phyloP scores from a whole-genome alignment of 1,140 invertebrate genomes.

The Pseudomyrmex flavicornis region DNA sequence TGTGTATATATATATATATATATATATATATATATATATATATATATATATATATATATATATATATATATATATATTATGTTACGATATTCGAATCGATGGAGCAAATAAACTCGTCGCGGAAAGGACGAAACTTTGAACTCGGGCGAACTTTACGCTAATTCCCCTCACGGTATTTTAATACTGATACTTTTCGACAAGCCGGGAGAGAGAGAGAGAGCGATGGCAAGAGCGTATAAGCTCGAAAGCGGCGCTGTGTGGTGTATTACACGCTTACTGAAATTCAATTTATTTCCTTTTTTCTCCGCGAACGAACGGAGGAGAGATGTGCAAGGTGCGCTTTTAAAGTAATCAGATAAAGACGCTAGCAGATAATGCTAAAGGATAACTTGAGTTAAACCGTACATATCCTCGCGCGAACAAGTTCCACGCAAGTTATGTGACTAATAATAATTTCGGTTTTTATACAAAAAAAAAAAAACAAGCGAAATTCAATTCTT shows the following conservation, averaged over 20 bases:
- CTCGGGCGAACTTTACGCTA: constrained; percentile 46
- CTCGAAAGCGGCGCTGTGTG: not conserved
- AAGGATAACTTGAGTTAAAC: constrained; percentile 31
- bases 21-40: too few species aligned
- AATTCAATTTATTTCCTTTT: constrained; percentile 55
- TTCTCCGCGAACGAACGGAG: not conserved
- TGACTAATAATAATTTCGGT: too few species aligned
- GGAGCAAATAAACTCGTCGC: constrained; percentile 51
- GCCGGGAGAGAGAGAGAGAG: not conserved
- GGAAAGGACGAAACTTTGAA: constrained; percentile 42
- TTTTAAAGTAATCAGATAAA: constrained; percentile 58
- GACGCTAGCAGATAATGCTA: constrained; percentile 34
- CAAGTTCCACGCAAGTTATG: not conserved
- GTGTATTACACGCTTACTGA: constrained; percentile 29
- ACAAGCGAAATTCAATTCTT: constrained; percentile 1
- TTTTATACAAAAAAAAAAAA: not conserved
- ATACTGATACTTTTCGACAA: constrained; percentile 54
- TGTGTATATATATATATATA: too few species aligned
- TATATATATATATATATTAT: too few species aligned
- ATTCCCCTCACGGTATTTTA: constrained; percentile 51
- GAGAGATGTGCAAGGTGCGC: constrained; percentile 8
- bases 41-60: too few species aligned
- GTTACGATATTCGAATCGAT: constrained; percentile 48
- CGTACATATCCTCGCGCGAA: not conserved
- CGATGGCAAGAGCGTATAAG: constrained; percentile 14